These are phyloP conservation scores for Anadara kagoshimensis DNA, from an alignment of 1,140 invertebrate species.

Conservation along the genomic window DNA sequence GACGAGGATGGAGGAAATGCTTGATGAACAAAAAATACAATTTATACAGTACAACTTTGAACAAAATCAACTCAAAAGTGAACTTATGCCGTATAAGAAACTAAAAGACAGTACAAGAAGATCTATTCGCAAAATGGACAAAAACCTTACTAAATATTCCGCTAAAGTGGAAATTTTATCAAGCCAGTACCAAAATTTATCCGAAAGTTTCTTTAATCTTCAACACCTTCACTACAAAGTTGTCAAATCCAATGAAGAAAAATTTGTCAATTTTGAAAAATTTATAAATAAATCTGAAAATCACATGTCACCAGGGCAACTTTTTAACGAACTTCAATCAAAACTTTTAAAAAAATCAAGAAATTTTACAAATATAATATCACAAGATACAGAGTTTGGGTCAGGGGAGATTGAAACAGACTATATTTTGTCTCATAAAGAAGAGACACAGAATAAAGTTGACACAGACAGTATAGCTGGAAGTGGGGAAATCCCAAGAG, in stretches of 20 bases:
- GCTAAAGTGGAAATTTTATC: constrained; percentile 6
- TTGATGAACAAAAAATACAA: constrained; percentile 27
- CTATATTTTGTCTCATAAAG: constrained; percentile 12
- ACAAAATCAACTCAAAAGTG: constrained; percentile 26
- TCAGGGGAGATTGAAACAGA: constrained; percentile 42
- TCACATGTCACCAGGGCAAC: no score
- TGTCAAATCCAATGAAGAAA: no score
- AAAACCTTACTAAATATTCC: constrained; percentile 7
- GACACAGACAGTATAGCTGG: constrained; percentile 2
- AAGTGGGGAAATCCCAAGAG: constrained; percentile 12
- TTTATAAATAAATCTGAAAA: no score
- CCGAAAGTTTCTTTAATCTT: no score
- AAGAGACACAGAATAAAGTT: background rate
- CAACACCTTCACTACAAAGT: no score
- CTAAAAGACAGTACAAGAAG: constrained; percentile 27
- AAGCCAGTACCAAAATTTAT: no score
- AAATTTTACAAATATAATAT: no score
- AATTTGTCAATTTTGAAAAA: no score
- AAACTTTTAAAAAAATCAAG: no score
- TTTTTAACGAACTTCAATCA: no score
- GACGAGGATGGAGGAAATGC: constrained; percentile 35
- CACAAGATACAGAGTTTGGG: constrained; percentile 21
- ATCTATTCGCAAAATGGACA: constrained; percentile 33
- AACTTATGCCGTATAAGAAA: constrained; percentile 10
- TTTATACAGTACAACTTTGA: constrained; percentile 4